phyloP scores from a whole-genome alignment of 2,888 invertebrate genomes.

The Leucophenga montana region DNA sequence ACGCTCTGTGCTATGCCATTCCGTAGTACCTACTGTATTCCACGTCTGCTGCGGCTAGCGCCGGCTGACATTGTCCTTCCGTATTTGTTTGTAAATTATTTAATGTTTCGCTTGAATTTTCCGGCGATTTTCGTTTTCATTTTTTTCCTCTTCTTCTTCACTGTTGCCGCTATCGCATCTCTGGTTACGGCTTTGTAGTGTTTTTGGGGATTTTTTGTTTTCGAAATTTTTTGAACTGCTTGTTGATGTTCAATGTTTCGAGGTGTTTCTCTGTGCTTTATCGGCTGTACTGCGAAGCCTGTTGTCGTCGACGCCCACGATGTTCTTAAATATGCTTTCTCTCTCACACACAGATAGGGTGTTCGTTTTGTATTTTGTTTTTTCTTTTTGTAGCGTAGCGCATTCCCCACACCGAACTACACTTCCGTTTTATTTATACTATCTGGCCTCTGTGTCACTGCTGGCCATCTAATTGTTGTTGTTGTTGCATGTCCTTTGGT shows the following conservation, averaged over 20 bases:
- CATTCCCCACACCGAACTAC: slow-evolving; percentile 23
- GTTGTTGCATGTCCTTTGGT: slow-evolving; percentile 43
- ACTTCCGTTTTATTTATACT: slow-evolving; percentile 46
- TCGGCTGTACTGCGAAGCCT: not conserved
- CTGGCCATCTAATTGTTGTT: slow-evolving; percentile 45
- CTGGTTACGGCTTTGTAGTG: not conserved
- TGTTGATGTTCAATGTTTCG: slow-evolving; percentile 29
- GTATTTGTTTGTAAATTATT: slow-evolving; percentile 68
- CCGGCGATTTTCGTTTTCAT: slow-evolving; percentile 51
- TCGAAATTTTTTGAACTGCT: not conserved
- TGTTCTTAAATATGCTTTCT: not conserved
- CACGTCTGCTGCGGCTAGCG: slow-evolving; percentile 7
- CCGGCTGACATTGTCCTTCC: slow-evolving; percentile 39
- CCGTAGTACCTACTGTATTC: not conserved
- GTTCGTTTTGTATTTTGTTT: slow-evolving; percentile 13
- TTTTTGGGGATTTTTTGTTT: not conserved
- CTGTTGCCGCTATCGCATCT: not conserved
- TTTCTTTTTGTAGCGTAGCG: slow-evolving; percentile 14
- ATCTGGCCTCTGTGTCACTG: slow-evolving; percentile 39
- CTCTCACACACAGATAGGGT: not conserved
- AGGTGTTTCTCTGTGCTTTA: slow-evolving; percentile 29
- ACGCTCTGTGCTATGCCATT: not conserved
- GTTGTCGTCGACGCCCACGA: no score
- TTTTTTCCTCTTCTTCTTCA: slow-evolving; percentile 26
- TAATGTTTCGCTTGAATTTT: slow-evolving; percentile 67